Conservation (phyloP, 2,797 vertebrate species). For the Crocodylus rhombifer region DNA sequence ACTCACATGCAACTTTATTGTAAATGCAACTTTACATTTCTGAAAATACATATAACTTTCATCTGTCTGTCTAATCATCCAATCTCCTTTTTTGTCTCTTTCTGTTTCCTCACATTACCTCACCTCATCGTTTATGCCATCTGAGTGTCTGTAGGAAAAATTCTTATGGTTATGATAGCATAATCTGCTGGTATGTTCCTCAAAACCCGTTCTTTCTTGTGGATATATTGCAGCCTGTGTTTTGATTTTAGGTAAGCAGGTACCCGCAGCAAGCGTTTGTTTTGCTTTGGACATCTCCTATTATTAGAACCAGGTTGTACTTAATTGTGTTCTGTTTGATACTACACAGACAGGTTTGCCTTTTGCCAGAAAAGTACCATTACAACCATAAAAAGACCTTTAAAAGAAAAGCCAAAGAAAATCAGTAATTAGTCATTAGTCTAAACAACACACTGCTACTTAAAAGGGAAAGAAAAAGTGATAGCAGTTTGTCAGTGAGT, state of each 20-base stretch:
- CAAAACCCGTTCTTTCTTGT: constrained; percentile 46
- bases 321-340: constrained; percentile 54
- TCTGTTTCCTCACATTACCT: background rate
- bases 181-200: constrained; percentile 26
- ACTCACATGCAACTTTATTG: background rate
- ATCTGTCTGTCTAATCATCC: background rate
- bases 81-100: background rate
- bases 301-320: constrained; percentile 53
- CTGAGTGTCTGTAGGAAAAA: background rate
- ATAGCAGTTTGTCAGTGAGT: constrained; percentile 61
- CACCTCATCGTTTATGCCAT: background rate
- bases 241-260: constrained; percentile 32
- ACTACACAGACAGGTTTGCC: constrained; percentile 17
- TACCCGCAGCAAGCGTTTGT: constrained; percentile 19
- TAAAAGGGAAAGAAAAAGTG: constrained; percentile 34
- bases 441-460: constrained; percentile 30
- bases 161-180: constrained; percentile 20
- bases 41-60: background rate
- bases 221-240: constrained; percentile 3
- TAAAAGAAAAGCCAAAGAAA: background rate
- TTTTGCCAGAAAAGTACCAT: constrained; percentile 11
- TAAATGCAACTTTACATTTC: background rate
- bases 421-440: constrained; percentile 33
- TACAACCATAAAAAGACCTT: background rate
- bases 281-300: constrained; percentile 41